phyloP scores from a whole-genome alignment of 92 coral and sea anemone genomes.

The Porites cylindrica region DNA sequence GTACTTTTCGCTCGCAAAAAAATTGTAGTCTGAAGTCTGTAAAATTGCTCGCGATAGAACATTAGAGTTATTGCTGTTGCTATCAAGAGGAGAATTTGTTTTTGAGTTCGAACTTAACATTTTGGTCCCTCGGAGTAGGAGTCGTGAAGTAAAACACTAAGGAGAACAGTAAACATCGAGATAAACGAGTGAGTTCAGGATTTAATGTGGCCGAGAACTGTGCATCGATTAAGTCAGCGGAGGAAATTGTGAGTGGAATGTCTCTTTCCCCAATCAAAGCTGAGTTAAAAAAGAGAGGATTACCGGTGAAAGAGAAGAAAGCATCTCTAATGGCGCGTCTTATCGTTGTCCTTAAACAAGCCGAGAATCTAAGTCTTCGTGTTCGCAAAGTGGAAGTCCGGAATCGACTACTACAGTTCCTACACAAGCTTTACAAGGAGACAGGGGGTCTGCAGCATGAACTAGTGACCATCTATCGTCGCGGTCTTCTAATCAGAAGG shows the following conservation, averaged over 20 bases:
- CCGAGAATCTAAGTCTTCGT: neutral
- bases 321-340: constrained; percentile 6
- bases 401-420: constrained; percentile 3
- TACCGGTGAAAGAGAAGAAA: constrained; percentile 34
- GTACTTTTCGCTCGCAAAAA: neutral
- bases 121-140: neutral
- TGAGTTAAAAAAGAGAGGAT: constrained; percentile 27
- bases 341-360: constrained; percentile 13
- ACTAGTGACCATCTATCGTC: neutral
- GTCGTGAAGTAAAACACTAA: neutral
- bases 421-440: neutral
- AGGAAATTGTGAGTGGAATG: neutral
- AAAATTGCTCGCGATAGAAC: neutral
- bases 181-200: neutral
- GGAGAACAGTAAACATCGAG: neutral
- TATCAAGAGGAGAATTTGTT: no score
- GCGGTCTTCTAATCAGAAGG: neutral
- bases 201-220: neutral
- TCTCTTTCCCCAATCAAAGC: constrained; percentile 15
- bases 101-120: no score
- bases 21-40: constrained; percentile 7
- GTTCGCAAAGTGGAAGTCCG: neutral
- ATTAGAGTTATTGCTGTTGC: neutral
- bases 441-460: neutral
- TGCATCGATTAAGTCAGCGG: neutral